phyloP scores from a whole-genome alignment of 2,888 invertebrate species.

The Tetramorium bicarinatum region DNA sequence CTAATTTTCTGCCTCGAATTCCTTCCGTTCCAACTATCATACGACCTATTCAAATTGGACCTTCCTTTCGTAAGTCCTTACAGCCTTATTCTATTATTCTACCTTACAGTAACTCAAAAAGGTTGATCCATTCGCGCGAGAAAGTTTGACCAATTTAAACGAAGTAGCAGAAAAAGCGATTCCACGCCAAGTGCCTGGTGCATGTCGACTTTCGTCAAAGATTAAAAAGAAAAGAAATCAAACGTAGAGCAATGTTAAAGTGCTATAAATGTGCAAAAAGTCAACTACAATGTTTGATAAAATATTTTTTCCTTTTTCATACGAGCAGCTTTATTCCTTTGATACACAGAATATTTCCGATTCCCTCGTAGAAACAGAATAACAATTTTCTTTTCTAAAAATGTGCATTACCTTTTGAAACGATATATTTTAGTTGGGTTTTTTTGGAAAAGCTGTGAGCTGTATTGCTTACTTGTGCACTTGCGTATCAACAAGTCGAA shows the following conservation, averaged over 20 bases:
- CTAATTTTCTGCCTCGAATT: conserved; percentile 40
- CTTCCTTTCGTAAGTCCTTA: conserved; percentile 27
- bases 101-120: conserved; percentile 15
- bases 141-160: conserved; percentile 47
- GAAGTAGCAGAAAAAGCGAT: conserved; percentile 13
- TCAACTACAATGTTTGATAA: conserved; percentile 67
- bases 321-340: conserved; percentile 66
- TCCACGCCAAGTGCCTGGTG: not conserved
- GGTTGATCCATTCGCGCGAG: conserved; percentile 28
- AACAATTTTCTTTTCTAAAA: conserved; percentile 32
- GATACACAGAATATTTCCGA: conserved; percentile 58
- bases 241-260: conserved; percentile 30
- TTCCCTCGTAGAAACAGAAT: conserved; percentile 55
- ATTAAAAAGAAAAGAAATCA: conserved; percentile 23
- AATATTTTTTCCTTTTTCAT: conserved; percentile 63
- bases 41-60: conserved; percentile 27
- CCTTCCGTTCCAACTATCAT: conserved; percentile 29
- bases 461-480: conserved; percentile 43
- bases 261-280: conserved; percentile 44
- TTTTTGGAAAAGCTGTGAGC: conserved; percentile 32
- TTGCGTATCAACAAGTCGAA: conserved; percentile 24
- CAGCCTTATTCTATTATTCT: conserved; percentile 17
- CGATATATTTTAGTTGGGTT: conserved; percentile 22
- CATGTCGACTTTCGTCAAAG: conserved; percentile 11
- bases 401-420: conserved; percentile 71